phyloP scores from a whole-genome alignment of 2,888 invertebrate species.

The Lasius fuliginosus region DNA sequence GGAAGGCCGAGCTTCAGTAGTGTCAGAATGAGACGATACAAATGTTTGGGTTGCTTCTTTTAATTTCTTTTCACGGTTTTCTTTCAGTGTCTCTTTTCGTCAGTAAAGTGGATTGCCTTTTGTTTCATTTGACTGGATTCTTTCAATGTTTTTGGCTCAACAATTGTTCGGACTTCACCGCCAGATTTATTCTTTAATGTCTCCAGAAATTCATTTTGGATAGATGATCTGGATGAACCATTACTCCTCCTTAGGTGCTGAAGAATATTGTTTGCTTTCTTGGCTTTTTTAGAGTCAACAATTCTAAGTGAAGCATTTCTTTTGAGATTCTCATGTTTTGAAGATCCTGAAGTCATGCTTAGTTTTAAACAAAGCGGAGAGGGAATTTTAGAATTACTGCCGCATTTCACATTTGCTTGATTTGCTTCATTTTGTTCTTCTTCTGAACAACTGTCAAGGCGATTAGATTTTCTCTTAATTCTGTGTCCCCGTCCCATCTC shows the following conservation, averaged over 20 bases:
- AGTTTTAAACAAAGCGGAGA: not conserved
- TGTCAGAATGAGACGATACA: no score
- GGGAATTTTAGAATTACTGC: not conserved
- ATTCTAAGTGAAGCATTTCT: not conserved
- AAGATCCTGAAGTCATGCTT: not conserved
- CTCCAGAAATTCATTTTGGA: no score
- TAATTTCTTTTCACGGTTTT: no score
- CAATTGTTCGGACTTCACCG: no score
- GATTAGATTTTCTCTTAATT: conserved; percentile 7
- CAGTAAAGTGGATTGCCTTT: no score
- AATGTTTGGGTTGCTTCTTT: not conserved
- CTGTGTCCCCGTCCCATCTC: not conserved
- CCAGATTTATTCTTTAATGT: no score
- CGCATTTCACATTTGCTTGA: not conserved
- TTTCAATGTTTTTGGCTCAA: no score
- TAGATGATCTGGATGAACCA: not conserved
- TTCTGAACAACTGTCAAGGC: not conserved
- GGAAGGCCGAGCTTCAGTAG: no score
- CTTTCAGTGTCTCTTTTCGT: no score
- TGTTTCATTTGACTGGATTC: no score
- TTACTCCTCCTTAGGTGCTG: not conserved
- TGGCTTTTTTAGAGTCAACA: not conserved
- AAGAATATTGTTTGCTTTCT: not conserved
- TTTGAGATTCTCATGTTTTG: not conserved
- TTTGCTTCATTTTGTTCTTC: not conserved